Evolutionary conservation across 2,797 vertebrate genomes (phyloP).

Genomic region (Emydoidea blandingii): DNA sequence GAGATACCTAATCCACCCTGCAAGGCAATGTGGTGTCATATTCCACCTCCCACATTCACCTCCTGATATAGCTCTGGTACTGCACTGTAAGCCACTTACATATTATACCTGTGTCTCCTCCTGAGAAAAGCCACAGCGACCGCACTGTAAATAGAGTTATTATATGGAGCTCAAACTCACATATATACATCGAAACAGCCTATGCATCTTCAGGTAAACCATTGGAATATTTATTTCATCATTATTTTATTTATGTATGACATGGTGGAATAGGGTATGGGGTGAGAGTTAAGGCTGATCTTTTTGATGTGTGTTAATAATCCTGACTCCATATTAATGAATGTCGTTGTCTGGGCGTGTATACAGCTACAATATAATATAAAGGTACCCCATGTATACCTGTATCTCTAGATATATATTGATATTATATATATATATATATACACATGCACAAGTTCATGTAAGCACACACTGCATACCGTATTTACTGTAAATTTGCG

Average conservation of each 20-base stretch:
- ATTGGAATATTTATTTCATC: neutral
- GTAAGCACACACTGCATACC: neutral
- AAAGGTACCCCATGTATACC: neutral
- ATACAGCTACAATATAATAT: neutral
- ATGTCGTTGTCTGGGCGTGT: fast-evolving
- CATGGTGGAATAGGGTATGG: fast-evolving
- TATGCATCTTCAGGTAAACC: fast-evolving
- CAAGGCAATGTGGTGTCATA: neutral
- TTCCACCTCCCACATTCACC: neutral
- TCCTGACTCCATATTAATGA: neutral
- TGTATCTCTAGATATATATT: neutral
- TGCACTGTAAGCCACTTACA: neutral
- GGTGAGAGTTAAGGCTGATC: fast-evolving
- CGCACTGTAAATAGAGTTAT: neutral
- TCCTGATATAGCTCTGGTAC: neutral
- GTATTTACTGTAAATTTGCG: neutral
- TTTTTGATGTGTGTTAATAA: neutral
- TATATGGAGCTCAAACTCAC: neutral
- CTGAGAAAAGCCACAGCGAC: neutral
- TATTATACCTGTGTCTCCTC: neutral
- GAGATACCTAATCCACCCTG: neutral
- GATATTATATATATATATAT: neutral
- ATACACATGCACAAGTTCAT: neutral
- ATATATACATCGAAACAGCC: neutral
- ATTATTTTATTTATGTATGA: neutral